phyloP scores from a whole-genome alignment of 2,113 vertebrate genomes.

The Coptodon rendalli region DNA sequence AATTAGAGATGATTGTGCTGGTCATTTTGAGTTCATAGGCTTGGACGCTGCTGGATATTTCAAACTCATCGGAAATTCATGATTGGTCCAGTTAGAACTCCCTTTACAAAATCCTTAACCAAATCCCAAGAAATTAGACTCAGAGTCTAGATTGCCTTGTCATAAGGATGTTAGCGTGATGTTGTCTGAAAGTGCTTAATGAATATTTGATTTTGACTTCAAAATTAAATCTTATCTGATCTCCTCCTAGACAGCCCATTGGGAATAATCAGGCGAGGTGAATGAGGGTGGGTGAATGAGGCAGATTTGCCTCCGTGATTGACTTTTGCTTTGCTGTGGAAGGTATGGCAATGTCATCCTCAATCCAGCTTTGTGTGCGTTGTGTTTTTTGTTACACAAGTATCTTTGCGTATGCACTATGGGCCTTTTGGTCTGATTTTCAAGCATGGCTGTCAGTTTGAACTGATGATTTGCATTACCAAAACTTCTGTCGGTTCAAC shows the following conservation, averaged over 20 bases:
- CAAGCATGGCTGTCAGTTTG: conserved; percentile 61
- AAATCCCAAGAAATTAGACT: conserved; percentile 18
- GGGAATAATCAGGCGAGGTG: conserved; percentile 38
- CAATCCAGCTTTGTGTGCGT: conserved; percentile 23
- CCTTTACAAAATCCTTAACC: not conserved
- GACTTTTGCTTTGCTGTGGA: conserved; percentile 34
- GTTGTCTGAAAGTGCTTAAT: conserved; percentile 31
- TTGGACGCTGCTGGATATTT: conserved; percentile 7
- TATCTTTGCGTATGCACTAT: conserved; percentile 8
- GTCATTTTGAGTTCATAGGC: conserved; percentile 15
- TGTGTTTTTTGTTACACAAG: not conserved
- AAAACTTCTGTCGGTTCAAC: conserved; percentile 31
- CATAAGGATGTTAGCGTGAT: conserved; percentile 10
- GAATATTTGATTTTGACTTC: conserved; percentile 36
- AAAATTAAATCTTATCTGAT: conserved; percentile 38
- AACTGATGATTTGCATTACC: conserved; percentile 43
- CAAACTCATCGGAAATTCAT: not conserved
- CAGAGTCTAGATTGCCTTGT: not conserved
- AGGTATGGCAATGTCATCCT: conserved; percentile 48
- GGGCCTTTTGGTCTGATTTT: conserved; percentile 33
- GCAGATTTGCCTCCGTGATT: conserved; percentile 36
- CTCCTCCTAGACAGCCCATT: conserved; percentile 65
- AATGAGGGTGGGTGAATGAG: conserved; percentile 29
- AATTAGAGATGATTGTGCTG: conserved; percentile 29
- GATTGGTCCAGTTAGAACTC: conserved; percentile 16